Evolutionary conservation across 2,797 vertebrate species (phyloP), one percentile per base, ranked within the genome.

Genomic region (Delichon dasypus): DNA sequence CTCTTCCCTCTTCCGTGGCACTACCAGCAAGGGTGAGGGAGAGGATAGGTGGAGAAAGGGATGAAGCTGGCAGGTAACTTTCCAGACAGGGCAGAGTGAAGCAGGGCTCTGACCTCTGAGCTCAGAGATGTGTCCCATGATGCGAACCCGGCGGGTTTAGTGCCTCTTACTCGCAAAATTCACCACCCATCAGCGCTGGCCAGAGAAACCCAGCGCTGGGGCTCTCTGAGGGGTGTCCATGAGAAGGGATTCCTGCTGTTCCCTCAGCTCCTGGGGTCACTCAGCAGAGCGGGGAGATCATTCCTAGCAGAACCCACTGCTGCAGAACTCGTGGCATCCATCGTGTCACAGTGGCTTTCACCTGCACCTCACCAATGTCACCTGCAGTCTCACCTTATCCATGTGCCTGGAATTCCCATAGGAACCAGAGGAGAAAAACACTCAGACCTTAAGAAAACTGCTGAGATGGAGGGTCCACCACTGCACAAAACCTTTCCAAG

Each of bases 1-100:
- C 54, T 85, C 95, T 90, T 85, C 60, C 78, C 65, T 89, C 72
- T 95, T 81, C 68, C 87, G 67, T 40, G 50, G 67, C 40, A 0
- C 25, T 55, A 38, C 51, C 16, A 13, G 66, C 26, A 73, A 67
- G 53, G 55, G 64, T 1, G 2, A 86, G 47, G 82, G 17, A 60
- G 66, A 88, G 91, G 88, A 66, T 27, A 75, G 50, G 82, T 85
- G 89, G 45, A 62, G 70, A 83, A 91, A 71, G 47, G 30, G 48
- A n/a, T 9, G 5, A 62, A 67, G 36, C 47, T 53, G 55, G 15
- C 45, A 73, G 57, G 50, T 54, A 34, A 13, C 55, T 48, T 42
- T 14, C 16, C 3, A 5, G 79, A 13, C 32, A 81, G 50, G 13
- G n/a, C 21, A 2, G 38, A 9, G 73, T 30, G 57, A 60, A 74